Evolutionary conservation across 2,797 vertebrate species (phyloP).

Genomic region (Otolemur crassicaudatus): DNA sequence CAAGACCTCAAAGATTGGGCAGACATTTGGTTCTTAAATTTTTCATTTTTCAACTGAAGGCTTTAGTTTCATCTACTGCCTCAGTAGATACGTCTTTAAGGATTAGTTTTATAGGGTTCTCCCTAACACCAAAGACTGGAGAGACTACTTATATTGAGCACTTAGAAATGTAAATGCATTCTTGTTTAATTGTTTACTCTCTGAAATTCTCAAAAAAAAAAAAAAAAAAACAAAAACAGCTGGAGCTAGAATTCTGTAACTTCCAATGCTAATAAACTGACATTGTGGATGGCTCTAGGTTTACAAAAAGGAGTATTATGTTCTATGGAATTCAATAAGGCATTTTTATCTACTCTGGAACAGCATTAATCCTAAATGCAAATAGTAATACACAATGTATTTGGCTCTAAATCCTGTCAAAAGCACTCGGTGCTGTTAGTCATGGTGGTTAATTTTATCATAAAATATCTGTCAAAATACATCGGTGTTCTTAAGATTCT

Average conservation of each 20-base stretch:
- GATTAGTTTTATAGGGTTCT: neutral
- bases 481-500: slow-evolving; percentile 32
- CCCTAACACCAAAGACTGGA: neutral
- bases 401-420: neutral
- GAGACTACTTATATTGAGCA: neutral
- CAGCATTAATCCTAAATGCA: slow-evolving; percentile 33
- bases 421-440: neutral
- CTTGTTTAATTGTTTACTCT: slow-evolving; percentile 12
- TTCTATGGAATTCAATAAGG: neutral
- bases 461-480: slow-evolving; percentile 8
- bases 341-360: neutral
- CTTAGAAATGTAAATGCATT: slow-evolving; percentile 46
- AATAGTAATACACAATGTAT: neutral
- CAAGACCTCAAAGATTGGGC: neutral
- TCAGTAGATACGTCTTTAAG: neutral
- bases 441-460: slow-evolving; percentile 51
- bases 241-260: neutral
- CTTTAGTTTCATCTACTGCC: neutral
- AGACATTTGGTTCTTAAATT: neutral
- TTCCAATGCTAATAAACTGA: slow-evolving; percentile 39
- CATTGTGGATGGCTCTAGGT: neutral
- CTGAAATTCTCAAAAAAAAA: neutral
- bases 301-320: neutral
- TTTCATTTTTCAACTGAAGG: slow-evolving; percentile 18
- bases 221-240: neutral